A percentile compares a stretch with the other conserved stretches of the same genome.
Evolutionary conservation across 2,888 invertebrate species (phyloP).

Genomic region (Drosophila colorata): DNA sequence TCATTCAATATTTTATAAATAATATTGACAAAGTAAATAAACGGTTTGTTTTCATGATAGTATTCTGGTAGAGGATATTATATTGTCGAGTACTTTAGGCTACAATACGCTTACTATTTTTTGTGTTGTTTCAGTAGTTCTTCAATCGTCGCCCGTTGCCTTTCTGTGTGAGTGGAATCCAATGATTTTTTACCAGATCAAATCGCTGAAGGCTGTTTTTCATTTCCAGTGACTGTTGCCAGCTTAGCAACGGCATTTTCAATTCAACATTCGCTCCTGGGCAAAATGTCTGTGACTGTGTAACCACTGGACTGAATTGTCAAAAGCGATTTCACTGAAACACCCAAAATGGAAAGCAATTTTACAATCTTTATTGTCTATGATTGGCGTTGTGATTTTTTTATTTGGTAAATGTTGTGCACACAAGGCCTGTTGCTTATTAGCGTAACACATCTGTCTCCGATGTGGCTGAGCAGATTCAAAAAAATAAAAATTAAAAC

Average conservation of each 20-base stretch:
- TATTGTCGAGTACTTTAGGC: not conserved
- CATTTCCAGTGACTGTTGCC: conserved; percentile 29
- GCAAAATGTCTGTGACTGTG: conserved; percentile 32
- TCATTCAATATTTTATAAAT: no score
- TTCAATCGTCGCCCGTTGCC: conserved; percentile 31
- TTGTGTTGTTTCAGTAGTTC: conserved; percentile 34
- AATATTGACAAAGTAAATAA: not conserved
- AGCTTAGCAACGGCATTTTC: conserved; percentile 59
- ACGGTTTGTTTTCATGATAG: no score
- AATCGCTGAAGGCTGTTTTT: conserved; percentile 42
- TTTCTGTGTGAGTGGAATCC: conserved; percentile 43
- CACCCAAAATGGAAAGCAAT: conserved; percentile 28
- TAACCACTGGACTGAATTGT: conserved; percentile 15
- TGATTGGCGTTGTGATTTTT: conserved; percentile 27
- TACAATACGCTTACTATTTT: not conserved
- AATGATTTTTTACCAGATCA: conserved; percentile 59
- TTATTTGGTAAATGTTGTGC: not conserved
- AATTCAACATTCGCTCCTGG: conserved; percentile 43
- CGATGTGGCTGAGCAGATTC: not conserved
- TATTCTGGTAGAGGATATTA: not conserved
- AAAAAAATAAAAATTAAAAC: not conserved
- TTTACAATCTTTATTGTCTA: conserved; percentile 48
- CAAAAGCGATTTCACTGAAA: conserved; percentile 23
- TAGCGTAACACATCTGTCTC: conserved; percentile 3
- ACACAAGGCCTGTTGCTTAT: conserved; percentile 4